phyloP scores from a whole-genome alignment of 1,140 invertebrate species.

The Drosophila sturtevanti region DNA sequence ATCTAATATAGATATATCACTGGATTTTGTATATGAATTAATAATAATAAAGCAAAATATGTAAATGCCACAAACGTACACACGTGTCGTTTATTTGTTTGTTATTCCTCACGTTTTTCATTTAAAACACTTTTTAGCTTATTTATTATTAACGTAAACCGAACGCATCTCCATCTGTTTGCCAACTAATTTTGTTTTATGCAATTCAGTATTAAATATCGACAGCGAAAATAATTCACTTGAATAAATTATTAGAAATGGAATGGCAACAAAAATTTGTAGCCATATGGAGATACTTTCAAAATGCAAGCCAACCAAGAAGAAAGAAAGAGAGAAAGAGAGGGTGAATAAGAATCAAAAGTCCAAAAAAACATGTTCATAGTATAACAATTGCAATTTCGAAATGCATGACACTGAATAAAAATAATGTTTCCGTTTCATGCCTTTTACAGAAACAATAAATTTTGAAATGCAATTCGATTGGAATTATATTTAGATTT shows the following conservation, averaged over 20 bases:
- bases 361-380: no score
- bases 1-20: no score
- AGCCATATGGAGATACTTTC: background rate
- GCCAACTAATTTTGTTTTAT: conserved; percentile 6
- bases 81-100: background rate
- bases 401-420: no score
- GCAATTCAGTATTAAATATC: background rate
- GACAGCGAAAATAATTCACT: background rate
- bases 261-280: background rate
- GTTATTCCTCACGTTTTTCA: background rate
- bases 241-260: background rate
- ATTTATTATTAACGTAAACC: background rate
- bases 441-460: no score
- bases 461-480: no score
- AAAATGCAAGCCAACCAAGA: background rate
- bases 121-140: background rate
- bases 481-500: background rate
- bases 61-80: background rate
- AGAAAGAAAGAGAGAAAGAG: no score
- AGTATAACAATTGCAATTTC: no score
- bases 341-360: no score
- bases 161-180: conserved; percentile 1
- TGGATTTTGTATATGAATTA: no score
- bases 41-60: background rate
- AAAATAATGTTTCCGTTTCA: no score